Evolutionary conservation across 53 echinoderm and acorn worm species (phyloP).

Genomic region (Echinarachnius parma): DNA sequence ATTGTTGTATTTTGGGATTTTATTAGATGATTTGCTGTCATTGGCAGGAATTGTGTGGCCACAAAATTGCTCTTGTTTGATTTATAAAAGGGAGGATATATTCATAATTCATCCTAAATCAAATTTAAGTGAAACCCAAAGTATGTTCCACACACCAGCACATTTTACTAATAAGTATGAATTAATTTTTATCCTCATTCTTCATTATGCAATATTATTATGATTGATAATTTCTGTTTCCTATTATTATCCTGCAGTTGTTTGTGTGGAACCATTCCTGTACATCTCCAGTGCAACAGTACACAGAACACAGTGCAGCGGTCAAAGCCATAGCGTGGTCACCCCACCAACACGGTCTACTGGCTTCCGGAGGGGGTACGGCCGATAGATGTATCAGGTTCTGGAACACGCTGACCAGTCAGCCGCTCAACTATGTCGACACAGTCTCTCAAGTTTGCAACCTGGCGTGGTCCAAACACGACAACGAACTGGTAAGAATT

Average conservation of each 20-base stretch:
- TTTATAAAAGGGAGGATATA: too few species aligned
- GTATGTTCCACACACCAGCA: too few species aligned
- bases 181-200: too few species aligned
- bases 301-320: slow-evolving; percentile 89
- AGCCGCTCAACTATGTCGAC: slow-evolving; percentile 89
- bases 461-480: slow-evolving; percentile 98
- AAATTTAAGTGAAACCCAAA: too few species aligned
- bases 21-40: too few species aligned
- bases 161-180: too few species aligned
- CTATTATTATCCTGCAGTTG: slow-evolving; percentile 47
- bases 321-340: slow-evolving; percentile 99
- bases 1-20: too few species aligned
- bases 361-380: slow-evolving; percentile 95
- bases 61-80: too few species aligned
- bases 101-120: too few species aligned
- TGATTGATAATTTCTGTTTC: too few species aligned
- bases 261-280: slow-evolving; percentile 99
- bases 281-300: slow-evolving; percentile 79
- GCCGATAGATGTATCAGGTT: slow-evolving; percentile 95
- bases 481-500: slow-evolving; percentile 87
- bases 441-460: slow-evolving; percentile 99
- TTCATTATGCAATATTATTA: too few species aligned
- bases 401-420: slow-evolving; percentile 91
- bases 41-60: too few species aligned
- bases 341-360: slow-evolving; percentile 94